A percentile compares a stretch with the other conserved stretches of the same genome.
Evolutionary conservation across 2,113 vertebrate genomes (phyloP).

Genomic region (Panthera uncia): DNA sequence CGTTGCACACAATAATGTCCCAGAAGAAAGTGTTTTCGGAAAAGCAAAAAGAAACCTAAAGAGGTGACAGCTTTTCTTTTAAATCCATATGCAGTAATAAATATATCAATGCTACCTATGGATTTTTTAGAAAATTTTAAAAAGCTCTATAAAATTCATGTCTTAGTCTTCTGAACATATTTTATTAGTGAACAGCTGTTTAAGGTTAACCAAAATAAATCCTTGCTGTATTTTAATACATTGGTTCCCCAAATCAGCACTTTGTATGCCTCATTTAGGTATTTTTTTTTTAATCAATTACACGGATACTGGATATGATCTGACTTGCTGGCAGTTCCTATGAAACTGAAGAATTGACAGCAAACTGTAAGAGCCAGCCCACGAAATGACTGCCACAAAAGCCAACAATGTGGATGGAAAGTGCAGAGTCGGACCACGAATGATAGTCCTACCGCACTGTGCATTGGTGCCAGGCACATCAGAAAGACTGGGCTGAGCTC

Average conservation of each 20-base stretch:
- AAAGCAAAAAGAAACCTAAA: conserved; percentile 66
- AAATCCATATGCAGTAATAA: conserved; percentile 67
- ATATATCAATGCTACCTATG: conserved; percentile 66
- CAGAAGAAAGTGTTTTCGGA: conserved; percentile 43
- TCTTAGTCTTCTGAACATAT: conserved; percentile 50
- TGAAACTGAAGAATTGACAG: not conserved
- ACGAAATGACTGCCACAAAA: not conserved
- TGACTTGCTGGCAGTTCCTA: not conserved
- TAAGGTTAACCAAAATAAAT: conserved; percentile 63
- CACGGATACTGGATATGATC: not conserved
- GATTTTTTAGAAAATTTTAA: conserved; percentile 50
- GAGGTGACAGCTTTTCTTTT: conserved; percentile 66
- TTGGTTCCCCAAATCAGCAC: conserved; percentile 46
- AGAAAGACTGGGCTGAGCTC: not conserved
- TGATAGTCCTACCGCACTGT: too few species aligned
- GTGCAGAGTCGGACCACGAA: not conserved
- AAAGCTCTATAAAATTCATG: conserved; percentile 51
- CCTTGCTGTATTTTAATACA: conserved; percentile 31
- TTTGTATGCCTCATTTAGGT: not conserved
- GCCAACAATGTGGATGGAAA: not conserved
- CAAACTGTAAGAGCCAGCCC: not conserved
- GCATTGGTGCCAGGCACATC: rapidly evolving
- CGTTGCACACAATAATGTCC: conserved; percentile 48
- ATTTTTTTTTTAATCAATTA: not conserved
- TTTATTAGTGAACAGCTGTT: conserved; percentile 73